Evolutionary conservation across 2,888 invertebrate species (phyloP), one percentile per base, ranked within the genome.

Genomic region (Oithona nana): DNA sequence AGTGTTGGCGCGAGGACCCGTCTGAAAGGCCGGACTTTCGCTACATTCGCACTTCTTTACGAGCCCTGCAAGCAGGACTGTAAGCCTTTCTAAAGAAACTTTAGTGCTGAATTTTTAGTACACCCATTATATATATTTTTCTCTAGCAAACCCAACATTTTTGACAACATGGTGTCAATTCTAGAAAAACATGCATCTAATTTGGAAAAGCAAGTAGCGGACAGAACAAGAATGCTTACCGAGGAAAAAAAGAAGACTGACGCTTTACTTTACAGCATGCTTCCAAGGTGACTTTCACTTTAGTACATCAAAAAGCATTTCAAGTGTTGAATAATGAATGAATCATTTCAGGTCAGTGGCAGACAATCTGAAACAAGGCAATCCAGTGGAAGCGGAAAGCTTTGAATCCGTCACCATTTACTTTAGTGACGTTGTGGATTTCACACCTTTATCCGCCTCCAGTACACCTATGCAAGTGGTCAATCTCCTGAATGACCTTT

Each of bases 181-280:
- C 90, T 95, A 90, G 94, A 94, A 73, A 90, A 92, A 71, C 94
- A 95, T 71, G 90, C 93, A 13, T 92, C 87, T 70, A 94, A 94
- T 74, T 77, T 95, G 68, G 94, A 95, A 73, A 88, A 83, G 0
- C 76, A 94, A 1, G 94, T 95, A 0, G 90, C 92, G 70, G 93
- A 94, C 72, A 78, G 93, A 64, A 94, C 93, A 0, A 88, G 89
- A 73, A 89, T 90, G 72, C 75, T 95, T 64, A 86, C 87, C 68
- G 90, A 92, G 73, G 95, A 95, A 75, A 94, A 94, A 74, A 89
- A 90, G 76, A 94, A 93, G 78, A 94, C 92, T 83, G 89, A 90
- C 74, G 86, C 88, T 1, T 74, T 90, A 65, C 74, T 90, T 65
- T 83, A 87, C 69, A 88, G 89, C 75, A 87, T 92, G 86, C 75